These are phyloP conservation scores for Cebus imitator DNA, from an alignment of 2,113 vertebrate genomes.

Conservation along the genomic window DNA sequence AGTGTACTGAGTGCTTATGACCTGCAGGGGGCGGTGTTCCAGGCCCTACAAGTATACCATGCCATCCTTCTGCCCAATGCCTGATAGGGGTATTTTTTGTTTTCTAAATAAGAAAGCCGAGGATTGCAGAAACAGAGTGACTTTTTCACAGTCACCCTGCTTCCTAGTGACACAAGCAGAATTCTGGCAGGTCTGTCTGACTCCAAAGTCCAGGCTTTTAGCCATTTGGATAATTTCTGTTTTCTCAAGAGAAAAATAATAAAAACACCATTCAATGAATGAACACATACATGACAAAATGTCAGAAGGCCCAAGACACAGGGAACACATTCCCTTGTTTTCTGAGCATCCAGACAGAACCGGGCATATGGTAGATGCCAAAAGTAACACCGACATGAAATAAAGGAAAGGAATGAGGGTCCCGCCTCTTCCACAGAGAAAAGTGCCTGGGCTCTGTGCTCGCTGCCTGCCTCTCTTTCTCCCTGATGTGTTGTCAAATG, in stretches of 20 bases:
- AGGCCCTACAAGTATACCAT: rapidly evolving
- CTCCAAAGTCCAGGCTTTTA: background rate
- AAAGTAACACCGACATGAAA: background rate
- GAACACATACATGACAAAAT: background rate
- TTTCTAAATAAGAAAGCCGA: background rate
- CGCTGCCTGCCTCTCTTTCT: background rate
- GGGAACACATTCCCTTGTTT: background rate
- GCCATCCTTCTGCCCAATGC: rapidly evolving
- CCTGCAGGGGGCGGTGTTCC: rapidly evolving
- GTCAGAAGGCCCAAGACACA: background rate
- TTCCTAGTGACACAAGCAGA: background rate
- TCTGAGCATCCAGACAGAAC: background rate
- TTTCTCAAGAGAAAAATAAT: background rate
- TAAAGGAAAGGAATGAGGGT: rapidly evolving
- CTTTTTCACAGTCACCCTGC: background rate
- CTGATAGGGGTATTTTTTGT: rapidly evolving
- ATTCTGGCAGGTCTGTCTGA: background rate
- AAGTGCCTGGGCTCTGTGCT: background rate
- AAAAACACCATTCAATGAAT: background rate
- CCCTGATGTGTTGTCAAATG: background rate
- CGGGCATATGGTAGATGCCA: rapidly evolving
- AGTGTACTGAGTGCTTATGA: rapidly evolving
- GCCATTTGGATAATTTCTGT: background rate
- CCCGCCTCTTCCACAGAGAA: background rate
- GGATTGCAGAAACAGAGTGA: background rate